Conservation (phyloP, 2,797 vertebrate genomes). For the Synanceia verrucosa region DNA sequence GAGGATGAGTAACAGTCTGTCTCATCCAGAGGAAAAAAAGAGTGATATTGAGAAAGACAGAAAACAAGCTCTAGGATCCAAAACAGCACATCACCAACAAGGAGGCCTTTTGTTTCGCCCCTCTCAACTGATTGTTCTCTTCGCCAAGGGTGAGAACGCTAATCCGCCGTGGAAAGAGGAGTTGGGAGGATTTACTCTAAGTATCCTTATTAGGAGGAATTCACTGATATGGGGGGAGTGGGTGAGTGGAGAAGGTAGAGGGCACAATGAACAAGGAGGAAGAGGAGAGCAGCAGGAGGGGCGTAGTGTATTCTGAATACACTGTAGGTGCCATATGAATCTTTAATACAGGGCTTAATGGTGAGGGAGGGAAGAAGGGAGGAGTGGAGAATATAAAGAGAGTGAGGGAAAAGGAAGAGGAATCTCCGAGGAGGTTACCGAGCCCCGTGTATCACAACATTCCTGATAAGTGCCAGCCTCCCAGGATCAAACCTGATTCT, state of each 20-base stretch:
- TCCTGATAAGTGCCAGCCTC: conserved; percentile 68
- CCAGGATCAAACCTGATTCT: conserved; percentile 69
- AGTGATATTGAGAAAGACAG: conserved; percentile 26
- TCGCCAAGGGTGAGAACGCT: conserved; percentile 72
- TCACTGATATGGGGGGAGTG: conserved; percentile 56
- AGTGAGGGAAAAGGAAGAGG: conserved; percentile 41
- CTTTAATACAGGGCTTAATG: conserved; percentile 77
- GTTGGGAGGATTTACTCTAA: conserved; percentile 81
- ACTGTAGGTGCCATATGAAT: conserved; percentile 73
- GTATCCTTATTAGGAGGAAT: conserved; percentile 82
- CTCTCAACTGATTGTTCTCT: conserved; percentile 74
- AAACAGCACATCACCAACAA: conserved; percentile 67
- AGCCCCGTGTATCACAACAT: conserved; percentile 68
- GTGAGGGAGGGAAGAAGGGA: conserved; percentile 60
- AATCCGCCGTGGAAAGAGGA: conserved; percentile 77
- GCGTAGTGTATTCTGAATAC: conserved; percentile 57
- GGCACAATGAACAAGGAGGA: conserved; percentile 60
- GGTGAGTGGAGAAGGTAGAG: conserved; percentile 50
- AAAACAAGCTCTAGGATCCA: conserved; percentile 62
- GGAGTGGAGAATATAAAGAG: conserved; percentile 65
- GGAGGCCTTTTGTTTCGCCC: conserved; percentile 74
- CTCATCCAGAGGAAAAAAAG: conserved; percentile 29
- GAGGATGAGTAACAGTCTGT: conserved; percentile 44
- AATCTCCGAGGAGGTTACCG: conserved; percentile 63
- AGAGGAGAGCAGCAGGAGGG: conserved; percentile 50